Conservation (phyloP, 2,888 invertebrate genomes). For the Boloria selene region DNA sequence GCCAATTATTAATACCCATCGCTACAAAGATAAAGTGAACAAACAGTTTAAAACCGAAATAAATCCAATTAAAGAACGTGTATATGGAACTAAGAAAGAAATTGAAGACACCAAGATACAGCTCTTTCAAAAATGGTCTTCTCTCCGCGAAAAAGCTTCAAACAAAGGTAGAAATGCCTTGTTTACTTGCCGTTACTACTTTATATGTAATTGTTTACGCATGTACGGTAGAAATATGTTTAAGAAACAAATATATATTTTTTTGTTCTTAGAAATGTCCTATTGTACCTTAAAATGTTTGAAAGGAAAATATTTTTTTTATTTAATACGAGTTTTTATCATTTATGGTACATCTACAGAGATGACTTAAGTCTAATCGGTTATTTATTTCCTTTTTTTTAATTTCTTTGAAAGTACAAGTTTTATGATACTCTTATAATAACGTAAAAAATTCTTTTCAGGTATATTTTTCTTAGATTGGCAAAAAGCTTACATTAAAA, state of each 20-base stretch:
- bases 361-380: too few species aligned
- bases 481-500: conserved; percentile 15
- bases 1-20: conserved; percentile 79
- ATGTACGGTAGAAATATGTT: too few species aligned
- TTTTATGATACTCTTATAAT: neutral
- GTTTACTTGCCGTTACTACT: too few species aligned
- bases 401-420: neutral
- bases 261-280: too few species aligned
- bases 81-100: conserved; percentile 58
- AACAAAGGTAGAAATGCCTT: conserved; percentile 18
- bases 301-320: too few species aligned
- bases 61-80: conserved; percentile 64
- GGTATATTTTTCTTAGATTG: conserved; percentile 18
- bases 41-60: conserved; percentile 62
- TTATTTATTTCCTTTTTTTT: neutral
- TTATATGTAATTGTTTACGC: too few species aligned
- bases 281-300: too few species aligned
- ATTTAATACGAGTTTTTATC: too few species aligned
- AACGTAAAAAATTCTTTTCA: conserved; percentile 16
- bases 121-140: conserved; percentile 35
- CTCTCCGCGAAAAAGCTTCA: conserved; percentile 7
- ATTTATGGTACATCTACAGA: too few species aligned
- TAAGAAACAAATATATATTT: too few species aligned
- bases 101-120: conserved; percentile 48
- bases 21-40: conserved; percentile 81